These are phyloP conservation scores for Formicarius rufipectus DNA, from an alignment of 2,113 vertebrate species.

Conservation along the genomic window DNA sequence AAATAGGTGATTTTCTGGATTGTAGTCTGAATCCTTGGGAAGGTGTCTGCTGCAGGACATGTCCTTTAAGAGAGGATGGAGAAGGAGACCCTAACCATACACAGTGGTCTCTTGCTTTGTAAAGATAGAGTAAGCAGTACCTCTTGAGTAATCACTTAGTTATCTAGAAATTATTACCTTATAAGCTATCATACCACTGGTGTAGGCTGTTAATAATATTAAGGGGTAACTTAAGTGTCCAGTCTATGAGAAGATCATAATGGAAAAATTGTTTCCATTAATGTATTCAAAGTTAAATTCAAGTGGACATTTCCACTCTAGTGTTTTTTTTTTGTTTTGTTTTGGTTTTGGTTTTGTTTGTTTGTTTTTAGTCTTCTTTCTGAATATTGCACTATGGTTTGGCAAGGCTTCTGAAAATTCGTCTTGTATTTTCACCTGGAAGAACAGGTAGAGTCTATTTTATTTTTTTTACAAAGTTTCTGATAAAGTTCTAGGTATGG, in stretches of 20 bases:
- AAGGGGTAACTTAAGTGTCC: neutral
- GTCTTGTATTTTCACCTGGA: neutral
- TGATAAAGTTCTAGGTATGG: neutral
- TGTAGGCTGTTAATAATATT: neutral
- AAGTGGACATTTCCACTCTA: neutral
- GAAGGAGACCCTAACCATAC: neutral
- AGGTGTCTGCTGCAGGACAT: neutral
- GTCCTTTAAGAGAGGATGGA: neutral
- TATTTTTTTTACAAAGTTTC: neutral
- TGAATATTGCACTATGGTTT: neutral
- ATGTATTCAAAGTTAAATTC: neutral
- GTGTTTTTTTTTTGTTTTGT: no score
- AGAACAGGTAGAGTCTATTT: rapidly evolving
- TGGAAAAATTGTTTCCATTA: neutral
- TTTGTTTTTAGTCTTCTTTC: neutral
- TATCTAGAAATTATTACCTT: neutral
- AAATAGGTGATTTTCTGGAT: neutral
- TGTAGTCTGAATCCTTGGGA: neutral
- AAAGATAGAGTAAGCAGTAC: neutral
- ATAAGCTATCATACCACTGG: neutral
- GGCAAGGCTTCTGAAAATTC: neutral
- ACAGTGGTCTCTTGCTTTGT: neutral
- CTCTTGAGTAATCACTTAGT: neutral
- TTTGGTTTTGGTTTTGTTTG: neutral
- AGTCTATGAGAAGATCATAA: neutral